A percentile compares a stretch with the other conserved stretches of the same genome.
Conservation (phyloP, 2,888 invertebrate genomes). For the Zonitis immaculata region DNA sequence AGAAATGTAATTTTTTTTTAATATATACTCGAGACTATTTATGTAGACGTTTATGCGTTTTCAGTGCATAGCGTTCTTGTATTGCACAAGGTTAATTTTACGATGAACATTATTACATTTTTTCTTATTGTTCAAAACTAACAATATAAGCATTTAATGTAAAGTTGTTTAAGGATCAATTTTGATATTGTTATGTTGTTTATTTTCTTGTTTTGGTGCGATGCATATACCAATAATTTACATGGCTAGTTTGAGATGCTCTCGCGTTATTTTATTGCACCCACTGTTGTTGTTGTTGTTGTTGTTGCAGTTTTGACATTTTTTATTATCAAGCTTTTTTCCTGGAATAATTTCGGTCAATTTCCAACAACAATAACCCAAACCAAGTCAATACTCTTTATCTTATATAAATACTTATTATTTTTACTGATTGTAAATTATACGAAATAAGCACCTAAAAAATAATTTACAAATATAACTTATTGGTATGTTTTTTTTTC, state of each 20-base stretch:
- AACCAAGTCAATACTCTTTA: not conserved
- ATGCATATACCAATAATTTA: conserved; percentile 39
- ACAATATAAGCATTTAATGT: conserved; percentile 15
- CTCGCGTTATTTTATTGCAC: conserved; percentile 40
- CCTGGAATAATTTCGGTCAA: conserved; percentile 31
- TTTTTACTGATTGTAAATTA: conserved; percentile 23
- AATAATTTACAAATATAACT: conserved; percentile 2
- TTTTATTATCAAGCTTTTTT: conserved; percentile 37
- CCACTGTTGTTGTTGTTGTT: conserved; percentile 22
- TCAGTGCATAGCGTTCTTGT: conserved; percentile 42
- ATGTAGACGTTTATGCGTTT: conserved; percentile 47
- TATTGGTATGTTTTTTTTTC: no score
- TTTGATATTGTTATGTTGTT: conserved; percentile 12
- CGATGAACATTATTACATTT: conserved; percentile 41
- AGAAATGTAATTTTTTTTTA: no score
- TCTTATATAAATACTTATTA: conserved; percentile 13
- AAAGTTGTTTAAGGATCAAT: conserved; percentile 25
- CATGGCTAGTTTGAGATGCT: conserved; percentile 41
- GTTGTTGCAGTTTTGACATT: conserved; percentile 42
- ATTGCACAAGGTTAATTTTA: conserved; percentile 44
- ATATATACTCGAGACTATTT: conserved; percentile 47
- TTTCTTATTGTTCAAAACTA: conserved; percentile 14
- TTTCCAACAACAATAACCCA: conserved; percentile 13
- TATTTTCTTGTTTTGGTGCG: conserved; percentile 23
- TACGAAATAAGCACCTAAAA: conserved; percentile 18